Percentiles rank a stretch among this genome's conserved stretches.
These are phyloP conservation scores for Sminthurides aquaticus DNA, from an alignment of 2,888 invertebrate genomes.

Conservation along the genomic window DNA sequence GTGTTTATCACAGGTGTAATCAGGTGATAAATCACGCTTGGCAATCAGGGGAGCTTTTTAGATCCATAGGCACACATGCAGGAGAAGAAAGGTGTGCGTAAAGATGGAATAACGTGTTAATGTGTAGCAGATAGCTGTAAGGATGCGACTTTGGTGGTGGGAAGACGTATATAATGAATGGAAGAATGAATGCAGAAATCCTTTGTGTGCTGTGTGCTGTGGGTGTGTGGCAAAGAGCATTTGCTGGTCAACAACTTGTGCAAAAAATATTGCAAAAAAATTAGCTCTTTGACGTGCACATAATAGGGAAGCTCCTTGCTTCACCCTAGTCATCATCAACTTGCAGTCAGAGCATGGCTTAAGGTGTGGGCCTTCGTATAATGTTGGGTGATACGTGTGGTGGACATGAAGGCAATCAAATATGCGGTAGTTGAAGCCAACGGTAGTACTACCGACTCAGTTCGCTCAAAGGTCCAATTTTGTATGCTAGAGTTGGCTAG, in stretches of 20 bases:
- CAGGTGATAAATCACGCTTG: slow-evolving; percentile 5
- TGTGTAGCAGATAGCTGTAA: neutral
- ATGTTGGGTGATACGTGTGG: too few relatives aligned
- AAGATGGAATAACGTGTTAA: too few relatives aligned
- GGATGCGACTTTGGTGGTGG: too few relatives aligned
- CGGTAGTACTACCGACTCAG: neutral
- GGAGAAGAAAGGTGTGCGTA: neutral
- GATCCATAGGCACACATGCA: neutral
- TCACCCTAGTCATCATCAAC: too few relatives aligned
- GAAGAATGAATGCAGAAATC: neutral
- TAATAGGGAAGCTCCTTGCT: neutral
- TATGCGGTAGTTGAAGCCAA: neutral
- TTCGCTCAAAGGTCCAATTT: neutral
- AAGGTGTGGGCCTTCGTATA: neutral
- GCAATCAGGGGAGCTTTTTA: neutral
- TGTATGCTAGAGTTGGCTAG: neutral
- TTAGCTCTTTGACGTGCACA: neutral
- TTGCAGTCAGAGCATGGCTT: too few relatives aligned
- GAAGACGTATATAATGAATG: neutral
- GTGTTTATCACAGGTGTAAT: neutral
- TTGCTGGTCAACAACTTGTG: neutral
- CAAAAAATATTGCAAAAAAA: neutral
- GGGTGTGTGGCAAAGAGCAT: too few relatives aligned
- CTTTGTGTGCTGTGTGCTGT: too few relatives aligned
- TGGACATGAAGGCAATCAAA: too few relatives aligned